These are phyloP conservation scores for Eulemur macaco DNA, from an alignment of 2,113 vertebrate species.

Conservation along the genomic window DNA sequence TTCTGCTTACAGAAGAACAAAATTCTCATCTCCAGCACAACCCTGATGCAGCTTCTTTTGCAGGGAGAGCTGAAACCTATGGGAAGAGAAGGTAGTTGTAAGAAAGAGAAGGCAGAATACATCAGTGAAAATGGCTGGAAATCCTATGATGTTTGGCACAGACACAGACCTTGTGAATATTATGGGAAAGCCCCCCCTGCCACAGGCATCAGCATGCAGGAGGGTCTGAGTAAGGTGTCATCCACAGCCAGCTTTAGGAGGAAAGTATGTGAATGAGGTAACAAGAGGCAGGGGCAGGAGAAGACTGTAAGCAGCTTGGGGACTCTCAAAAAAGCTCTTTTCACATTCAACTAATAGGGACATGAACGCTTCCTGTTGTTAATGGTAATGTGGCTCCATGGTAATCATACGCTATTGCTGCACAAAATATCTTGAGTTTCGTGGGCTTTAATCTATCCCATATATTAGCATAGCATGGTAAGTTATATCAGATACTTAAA, in stretches of 20 bases:
- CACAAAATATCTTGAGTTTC: background rate
- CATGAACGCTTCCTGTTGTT: background rate
- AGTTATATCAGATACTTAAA: background rate
- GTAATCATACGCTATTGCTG: background rate
- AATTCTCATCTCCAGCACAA: background rate
- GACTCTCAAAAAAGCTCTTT: no score
- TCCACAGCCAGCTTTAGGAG: background rate
- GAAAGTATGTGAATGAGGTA: background rate
- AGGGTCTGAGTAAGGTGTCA: rapidly evolving
- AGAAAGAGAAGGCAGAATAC: background rate
- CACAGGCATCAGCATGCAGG: background rate
- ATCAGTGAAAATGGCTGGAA: background rate
- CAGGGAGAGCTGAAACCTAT: rapidly evolving
- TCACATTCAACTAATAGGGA: background rate
- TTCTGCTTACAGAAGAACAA: background rate
- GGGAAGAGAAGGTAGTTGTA: background rate
- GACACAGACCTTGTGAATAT: rapidly evolving
- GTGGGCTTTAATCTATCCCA: background rate
- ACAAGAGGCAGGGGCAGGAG: rapidly evolving
- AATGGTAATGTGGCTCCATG: background rate
- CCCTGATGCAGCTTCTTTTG: background rate
- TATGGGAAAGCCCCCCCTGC: rapidly evolving
- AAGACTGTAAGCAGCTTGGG: background rate
- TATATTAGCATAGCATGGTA: background rate
- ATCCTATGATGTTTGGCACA: rapidly evolving